Evolutionary conservation across 2,113 vertebrate species (phyloP), one percentile per base, ranked within the genome.

Genomic region (Melanerpes formicivorus): DNA sequence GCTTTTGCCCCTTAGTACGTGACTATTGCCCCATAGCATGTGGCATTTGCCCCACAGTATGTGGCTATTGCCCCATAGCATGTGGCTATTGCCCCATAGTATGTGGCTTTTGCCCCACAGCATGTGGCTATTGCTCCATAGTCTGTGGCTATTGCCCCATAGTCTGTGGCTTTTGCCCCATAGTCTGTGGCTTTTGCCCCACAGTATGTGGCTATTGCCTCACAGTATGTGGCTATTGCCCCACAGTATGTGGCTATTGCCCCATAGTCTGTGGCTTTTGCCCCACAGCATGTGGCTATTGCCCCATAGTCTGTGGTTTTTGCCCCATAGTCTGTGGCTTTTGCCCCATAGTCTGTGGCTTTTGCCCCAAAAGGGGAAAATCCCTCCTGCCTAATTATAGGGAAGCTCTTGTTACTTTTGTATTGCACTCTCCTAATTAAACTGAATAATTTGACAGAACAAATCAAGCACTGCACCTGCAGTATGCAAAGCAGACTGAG

Each of bases 391-490:
- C 84, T 95, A 58, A 64, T 55, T 80, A n/a, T 55, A 77, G 44
- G 17, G 32, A 67, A 76, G 3, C 18, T 85, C 34, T 52, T 80
- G 48, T 52, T 77, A 63, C 48, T 81, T 90, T 85, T 32, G 16
- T 62, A 60, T 80, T 48, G 42, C 37, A 52, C 25, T 89, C 54
- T 85, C 52, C 69, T 89, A 92, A 89, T 90, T 82, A 92, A 63
- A 80, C 66, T 9, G 84, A 79, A 77, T 79, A 52, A 46, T 91
- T 95, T 92, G 91, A 65, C 89, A 88, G 77, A 90, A 59, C 72
- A 87, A 74, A 86, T 90, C 1, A 6, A 93, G 50, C 42, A 66
- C n/a, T 59, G 46, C 69, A 93, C 90, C 78, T 92, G 82, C 72
- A 92, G 62, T 67, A 84, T 58, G 86, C 54, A 40, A 69, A 81